Percentiles rank a stretch among this genome's conserved stretches.
These are phyloP conservation scores for Physeter macrocephalus DNA, from an alignment of 2,113 vertebrate species.

Conservation along the genomic window DNA sequence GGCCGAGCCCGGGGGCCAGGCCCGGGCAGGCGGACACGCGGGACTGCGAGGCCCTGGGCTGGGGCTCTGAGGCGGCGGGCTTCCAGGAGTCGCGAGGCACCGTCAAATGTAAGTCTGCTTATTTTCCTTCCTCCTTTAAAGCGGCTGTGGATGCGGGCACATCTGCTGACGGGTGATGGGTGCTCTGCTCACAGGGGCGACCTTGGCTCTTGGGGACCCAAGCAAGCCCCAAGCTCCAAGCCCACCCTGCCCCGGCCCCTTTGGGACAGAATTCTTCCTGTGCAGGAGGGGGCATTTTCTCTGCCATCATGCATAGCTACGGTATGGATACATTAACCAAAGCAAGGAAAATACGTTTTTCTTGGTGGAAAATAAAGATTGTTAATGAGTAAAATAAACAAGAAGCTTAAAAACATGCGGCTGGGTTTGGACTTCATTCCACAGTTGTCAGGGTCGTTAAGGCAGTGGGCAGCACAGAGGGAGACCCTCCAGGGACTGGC, in stretches of 20 bases:
- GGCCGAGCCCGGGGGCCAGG: constrained; percentile 64
- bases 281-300: neutral
- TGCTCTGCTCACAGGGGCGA: neutral
- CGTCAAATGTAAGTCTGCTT: constrained; percentile 92
- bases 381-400: neutral
- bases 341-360: neutral
- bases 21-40: constrained; percentile 77
- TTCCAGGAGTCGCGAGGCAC: constrained; percentile 96
- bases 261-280: neutral
- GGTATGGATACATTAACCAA: neutral
- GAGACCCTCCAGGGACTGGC: neutral
- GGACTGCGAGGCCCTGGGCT: constrained; percentile 89
- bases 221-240: neutral
- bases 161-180: neutral
- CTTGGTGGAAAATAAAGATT: neutral
- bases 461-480: neutral
- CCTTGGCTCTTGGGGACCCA: neutral
- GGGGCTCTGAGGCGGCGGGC: constrained; percentile 92
- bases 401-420: neutral
- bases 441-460: neutral
- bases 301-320: neutral
- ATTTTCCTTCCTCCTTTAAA: neutral
- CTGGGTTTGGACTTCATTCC: neutral
- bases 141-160: fast-evolving
- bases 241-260: neutral